Evolutionary conservation across 2,888 invertebrate genomes (phyloP).

Genomic region (Caenorhabditis sulstoni): DNA sequence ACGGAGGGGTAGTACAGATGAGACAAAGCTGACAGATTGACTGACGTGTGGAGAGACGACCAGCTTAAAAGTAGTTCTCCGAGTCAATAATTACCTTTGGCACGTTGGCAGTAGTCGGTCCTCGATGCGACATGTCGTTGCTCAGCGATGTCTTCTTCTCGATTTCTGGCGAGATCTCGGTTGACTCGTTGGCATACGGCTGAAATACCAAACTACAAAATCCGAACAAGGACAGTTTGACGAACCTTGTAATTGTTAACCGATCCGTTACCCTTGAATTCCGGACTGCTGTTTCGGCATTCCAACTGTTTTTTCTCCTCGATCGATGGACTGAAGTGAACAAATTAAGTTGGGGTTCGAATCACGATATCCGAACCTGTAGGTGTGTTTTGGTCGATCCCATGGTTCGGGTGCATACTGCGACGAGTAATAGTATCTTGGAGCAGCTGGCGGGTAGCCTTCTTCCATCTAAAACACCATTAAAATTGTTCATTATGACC

Average conservation of each 20-base stretch:
- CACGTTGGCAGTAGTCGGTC: constrained; percentile 45
- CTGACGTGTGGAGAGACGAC: constrained; percentile 9
- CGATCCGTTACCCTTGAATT: constrained; percentile 61
- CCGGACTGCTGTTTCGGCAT: constrained; percentile 61
- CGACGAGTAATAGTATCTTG: constrained; percentile 70
- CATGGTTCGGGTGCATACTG: constrained; percentile 73
- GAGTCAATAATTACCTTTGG: constrained; percentile 64
- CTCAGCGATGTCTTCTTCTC: constrained; percentile 62
- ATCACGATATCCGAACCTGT: constrained; percentile 40
- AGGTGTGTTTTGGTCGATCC: constrained; percentile 71
- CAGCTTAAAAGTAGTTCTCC: constrained; percentile 50
- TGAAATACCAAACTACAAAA: constrained; percentile 28
- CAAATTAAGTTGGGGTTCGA: not conserved
- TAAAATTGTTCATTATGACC: constrained; percentile 24
- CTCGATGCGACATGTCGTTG: constrained; percentile 55
- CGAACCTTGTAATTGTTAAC: constrained; percentile 60
- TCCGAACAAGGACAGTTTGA: not conserved
- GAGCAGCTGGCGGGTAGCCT: constrained; percentile 64
- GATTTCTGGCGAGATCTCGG: constrained; percentile 59
- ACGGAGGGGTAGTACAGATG: constrained; percentile 41
- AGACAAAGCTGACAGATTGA: constrained; percentile 44
- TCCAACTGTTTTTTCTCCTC: constrained; percentile 68
- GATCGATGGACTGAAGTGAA: constrained; percentile 51
- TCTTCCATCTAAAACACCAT: constrained; percentile 59
- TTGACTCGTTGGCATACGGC: constrained; percentile 62